Evolutionary conservation across 2,888 invertebrate genomes (phyloP).

Genomic region (Drosophila sordidula): DNA sequence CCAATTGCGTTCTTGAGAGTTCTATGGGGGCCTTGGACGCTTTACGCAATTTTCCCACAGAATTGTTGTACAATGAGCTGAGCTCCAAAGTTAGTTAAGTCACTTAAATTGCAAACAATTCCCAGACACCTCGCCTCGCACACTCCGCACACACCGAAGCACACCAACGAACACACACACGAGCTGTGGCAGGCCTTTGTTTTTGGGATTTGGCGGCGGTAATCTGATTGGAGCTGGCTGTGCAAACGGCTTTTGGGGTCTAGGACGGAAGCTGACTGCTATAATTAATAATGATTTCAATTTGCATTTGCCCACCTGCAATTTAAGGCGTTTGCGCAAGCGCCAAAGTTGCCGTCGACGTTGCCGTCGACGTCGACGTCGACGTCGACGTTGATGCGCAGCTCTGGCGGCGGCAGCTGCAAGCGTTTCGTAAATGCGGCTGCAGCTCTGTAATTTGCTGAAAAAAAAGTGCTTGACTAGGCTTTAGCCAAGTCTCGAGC

Average conservation of each 20-base stretch:
- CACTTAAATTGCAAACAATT: conserved; percentile 62
- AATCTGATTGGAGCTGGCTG: conserved; percentile 48
- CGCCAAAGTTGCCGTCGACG: conserved; percentile 42
- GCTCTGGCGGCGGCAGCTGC: conserved; percentile 21
- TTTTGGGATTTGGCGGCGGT: conserved; percentile 42
- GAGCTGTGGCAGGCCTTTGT: conserved; percentile 41
- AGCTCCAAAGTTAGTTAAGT: conserved; percentile 41
- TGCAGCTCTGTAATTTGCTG: conserved; percentile 44
- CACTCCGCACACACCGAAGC: background rate
- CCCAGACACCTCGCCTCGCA: conserved; percentile 33
- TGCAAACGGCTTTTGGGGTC: conserved; percentile 61
- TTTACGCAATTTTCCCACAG: conserved; percentile 71
- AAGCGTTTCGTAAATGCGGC: conserved; percentile 40
- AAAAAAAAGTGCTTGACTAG: conserved; percentile 16
- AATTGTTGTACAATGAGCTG: conserved; percentile 34
- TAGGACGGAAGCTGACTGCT: conserved; percentile 76
- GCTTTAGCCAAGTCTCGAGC: background rate
- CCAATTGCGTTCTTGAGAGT: conserved; percentile 15
- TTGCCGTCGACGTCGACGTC: conserved; percentile 1
- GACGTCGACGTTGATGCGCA: background rate
- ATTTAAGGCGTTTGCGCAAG: conserved; percentile 64
- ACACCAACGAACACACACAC: conserved; percentile 1
- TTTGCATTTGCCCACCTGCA: conserved; percentile 76
- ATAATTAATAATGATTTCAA: conserved; percentile 80
- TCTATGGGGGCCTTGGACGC: conserved; percentile 32